Conservation (phyloP, 2,888 invertebrate species). For the Dicyrtoma fusca region DNA sequence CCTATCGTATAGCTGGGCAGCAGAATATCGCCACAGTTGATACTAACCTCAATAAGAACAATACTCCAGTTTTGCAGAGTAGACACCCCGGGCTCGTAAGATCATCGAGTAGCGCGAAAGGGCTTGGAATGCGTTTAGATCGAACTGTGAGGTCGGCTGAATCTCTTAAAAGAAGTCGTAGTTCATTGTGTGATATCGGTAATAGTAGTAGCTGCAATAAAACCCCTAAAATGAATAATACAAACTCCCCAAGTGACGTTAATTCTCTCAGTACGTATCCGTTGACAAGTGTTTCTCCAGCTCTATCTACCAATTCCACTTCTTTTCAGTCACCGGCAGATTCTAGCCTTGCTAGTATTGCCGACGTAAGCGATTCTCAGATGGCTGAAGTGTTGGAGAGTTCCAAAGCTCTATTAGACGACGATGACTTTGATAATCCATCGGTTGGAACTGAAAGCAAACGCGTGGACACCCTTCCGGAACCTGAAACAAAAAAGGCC, state of each 20-base stretch:
- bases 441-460: not conserved
- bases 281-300: not conserved
- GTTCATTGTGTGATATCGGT: not conserved
- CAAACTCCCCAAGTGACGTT: not conserved
- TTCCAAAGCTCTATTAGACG: slow-evolving; percentile 12
- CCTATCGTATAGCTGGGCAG: no score
- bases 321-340: no score
- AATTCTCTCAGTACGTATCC: not conserved
- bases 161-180: slow-evolving; percentile 4
- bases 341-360: not conserved
- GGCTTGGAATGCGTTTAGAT: not conserved
- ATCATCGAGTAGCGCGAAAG: no score
- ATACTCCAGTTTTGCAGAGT: no score
- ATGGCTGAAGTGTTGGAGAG: not conserved
- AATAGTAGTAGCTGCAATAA: not conserved
- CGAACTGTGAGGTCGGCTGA: not conserved
- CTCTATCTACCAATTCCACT: not conserved
- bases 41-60: no score
- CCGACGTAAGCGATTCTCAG: slow-evolving; percentile 21
- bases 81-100: no score
- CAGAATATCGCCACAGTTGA: no score
- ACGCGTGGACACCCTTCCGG: no score
- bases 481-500: not conserved
- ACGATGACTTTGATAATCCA: not conserved
- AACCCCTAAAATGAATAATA: not conserved